Evolutionary conservation across 2,113 vertebrate genomes (phyloP).

Genomic region (Tinamus guttatus): DNA sequence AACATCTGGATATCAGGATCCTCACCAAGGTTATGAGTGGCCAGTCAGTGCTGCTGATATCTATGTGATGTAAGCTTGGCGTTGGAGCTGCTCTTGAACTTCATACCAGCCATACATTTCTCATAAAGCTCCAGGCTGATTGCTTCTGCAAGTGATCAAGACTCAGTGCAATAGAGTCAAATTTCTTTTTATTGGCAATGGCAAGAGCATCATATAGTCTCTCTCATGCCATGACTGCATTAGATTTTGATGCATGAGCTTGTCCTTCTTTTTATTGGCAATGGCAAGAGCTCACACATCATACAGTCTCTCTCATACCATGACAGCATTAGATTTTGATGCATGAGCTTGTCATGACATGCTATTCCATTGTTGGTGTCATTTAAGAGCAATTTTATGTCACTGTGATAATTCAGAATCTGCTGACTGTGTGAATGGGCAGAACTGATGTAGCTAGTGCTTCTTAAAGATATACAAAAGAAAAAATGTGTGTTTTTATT

Average conservation of each 20-base stretch:
- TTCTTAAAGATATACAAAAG: not conserved
- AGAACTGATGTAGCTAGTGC: not conserved
- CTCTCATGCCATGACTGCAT: not conserved
- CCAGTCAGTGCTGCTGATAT: not conserved
- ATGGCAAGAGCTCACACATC: not conserved
- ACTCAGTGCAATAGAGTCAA: not conserved
- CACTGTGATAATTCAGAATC: not conserved
- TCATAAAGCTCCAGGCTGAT: not conserved
- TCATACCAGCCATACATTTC: not conserved
- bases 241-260: not conserved
- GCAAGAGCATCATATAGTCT: rapidly evolving
- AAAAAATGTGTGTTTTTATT: not conserved
- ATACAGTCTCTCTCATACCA: rapidly evolving
- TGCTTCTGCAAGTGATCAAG: not conserved
- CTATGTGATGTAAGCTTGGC: rapidly evolving
- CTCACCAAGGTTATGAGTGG: not conserved
- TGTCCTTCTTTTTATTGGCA: not conserved
- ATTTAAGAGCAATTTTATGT: not conserved
- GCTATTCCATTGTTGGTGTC: not conserved
- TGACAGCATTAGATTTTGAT: not conserved
- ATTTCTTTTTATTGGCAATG: not conserved
- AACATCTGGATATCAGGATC: not conserved
- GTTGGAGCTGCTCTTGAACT: not conserved
- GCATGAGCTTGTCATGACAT: not conserved
- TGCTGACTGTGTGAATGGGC: not conserved